phyloP scores from a whole-genome alignment of 2,113 vertebrate genomes.

The Phalacrocorax pelagicus region DNA sequence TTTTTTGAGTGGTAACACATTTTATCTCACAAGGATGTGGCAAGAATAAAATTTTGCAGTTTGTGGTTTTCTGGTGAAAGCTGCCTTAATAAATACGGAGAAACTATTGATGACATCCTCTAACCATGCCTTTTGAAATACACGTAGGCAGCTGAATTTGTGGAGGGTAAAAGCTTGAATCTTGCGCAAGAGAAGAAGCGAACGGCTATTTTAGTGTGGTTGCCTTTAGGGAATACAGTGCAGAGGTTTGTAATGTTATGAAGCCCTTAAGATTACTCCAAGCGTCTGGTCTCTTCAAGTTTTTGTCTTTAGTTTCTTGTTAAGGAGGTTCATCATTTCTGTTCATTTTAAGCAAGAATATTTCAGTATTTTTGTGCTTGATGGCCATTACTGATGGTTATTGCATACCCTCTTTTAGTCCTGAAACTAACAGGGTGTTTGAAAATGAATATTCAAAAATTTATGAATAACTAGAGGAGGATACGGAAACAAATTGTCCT shows the following conservation, averaged over 20 bases:
- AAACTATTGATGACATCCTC: background rate
- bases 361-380: background rate
- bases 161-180: background rate
- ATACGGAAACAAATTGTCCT: background rate
- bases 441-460: background rate
- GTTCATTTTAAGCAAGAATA: background rate
- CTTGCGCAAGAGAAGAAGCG: background rate
- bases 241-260: background rate
- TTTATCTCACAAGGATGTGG: background rate
- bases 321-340: background rate
- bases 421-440: background rate
- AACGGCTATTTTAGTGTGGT: background rate
- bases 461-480: background rate
- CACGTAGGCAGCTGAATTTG: background rate
- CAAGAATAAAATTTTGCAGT: background rate
- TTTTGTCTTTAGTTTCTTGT: background rate
- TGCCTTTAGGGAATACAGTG: background rate
- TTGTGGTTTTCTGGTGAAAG: constrained; percentile 2
- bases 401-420: background rate
- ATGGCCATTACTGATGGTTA: background rate
- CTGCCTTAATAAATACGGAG: background rate
- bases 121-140: background rate
- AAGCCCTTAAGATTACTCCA: background rate
- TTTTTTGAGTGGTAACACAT: background rate
- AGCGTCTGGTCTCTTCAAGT: background rate